Evolutionary conservation across 2,888 invertebrate genomes (phyloP).

Genomic region (Sphaeridia pumilis): DNA sequence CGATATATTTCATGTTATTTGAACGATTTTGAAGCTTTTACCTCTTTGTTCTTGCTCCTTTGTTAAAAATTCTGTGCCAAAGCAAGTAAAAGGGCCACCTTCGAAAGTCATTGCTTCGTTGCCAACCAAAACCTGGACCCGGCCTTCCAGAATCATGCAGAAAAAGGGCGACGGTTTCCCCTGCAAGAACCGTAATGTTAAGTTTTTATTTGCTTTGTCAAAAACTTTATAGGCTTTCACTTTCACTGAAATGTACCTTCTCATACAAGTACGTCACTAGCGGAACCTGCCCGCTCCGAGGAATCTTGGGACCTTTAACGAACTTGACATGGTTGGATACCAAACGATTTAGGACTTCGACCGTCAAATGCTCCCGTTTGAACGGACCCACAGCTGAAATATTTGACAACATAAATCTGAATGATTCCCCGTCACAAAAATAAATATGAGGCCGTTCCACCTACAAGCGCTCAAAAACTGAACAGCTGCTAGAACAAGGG

Average conservation of each 20-base stretch:
- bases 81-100: constrained; percentile 92
- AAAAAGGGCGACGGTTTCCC: constrained; percentile 69
- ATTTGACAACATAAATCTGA: constrained; percentile 34
- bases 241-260: constrained; percentile 16
- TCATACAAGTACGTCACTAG: constrained; percentile 22
- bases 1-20: too few relatives aligned
- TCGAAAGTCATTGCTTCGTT: constrained; percentile 84
- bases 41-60: neutral
- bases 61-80: constrained; percentile 56
- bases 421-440: constrained; percentile 15
- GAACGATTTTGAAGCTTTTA: too few relatives aligned
- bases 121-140: constrained; percentile 88
- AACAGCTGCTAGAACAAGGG: constrained; percentile 82
- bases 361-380: constrained; percentile 67
- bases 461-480: constrained; percentile 88
- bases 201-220: neutral
- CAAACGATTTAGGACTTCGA: constrained; percentile 68
- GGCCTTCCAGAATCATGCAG: constrained; percentile 84
- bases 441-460: constrained; percentile 39
- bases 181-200: constrained; percentile 33
- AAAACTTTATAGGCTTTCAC: neutral
- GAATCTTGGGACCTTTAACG: constrained; percentile 50
- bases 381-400: constrained; percentile 75
- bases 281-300: constrained; percentile 15
- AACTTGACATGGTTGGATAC: constrained; percentile 80